Base-by-base conservation (phyloP, 2,113 vertebrate genomes). In the Larimichthys polyactis region DNA sequence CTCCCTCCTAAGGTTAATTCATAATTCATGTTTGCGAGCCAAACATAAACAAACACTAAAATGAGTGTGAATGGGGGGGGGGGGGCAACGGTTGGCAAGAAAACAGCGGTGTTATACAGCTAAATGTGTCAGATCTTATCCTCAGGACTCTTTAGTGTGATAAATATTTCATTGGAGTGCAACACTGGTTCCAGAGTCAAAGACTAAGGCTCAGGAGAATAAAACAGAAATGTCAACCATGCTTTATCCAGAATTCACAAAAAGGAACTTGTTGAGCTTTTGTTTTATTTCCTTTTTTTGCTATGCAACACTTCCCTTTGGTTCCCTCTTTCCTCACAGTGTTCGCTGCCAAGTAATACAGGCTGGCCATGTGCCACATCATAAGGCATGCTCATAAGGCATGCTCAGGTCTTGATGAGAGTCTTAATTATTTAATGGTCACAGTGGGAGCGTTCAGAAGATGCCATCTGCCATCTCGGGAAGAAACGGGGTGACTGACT, bases 361-460 rank as follows among this genome's bases (percentile, higher is more conserved):
- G 79, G 71, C 84, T 94, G 94, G 92, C 92, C 24, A 9, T 9
- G 71, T 80, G 93, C 93, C 94, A 94, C 86, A 84, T 91, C 87
- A 89, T 79, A 92, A 93, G 92, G 88, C 91, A 79, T 76, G 89
- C 87, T 91, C 87, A 91, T 79, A 92, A 93, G 92, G 87, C 91
- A 80, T 76, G 89, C 87, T 91, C 87, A 91, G 92, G 89, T 93
- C 93, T 94, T 94, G 94, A 95, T 95, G 94, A 94, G 90, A 92
- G 90, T 88, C 92, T 94, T 94, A 94, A 95, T 95, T 93, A 95
- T 95, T 95, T 95, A 95, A 96, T 95, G 85, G 85, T 85, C 90
- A 89, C 94, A 88, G 91, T 87, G 93, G 94, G 93, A 93, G 93
- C 89, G 90, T 90, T 94, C 74, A 87, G 90, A 92, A 88, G 87